A percentile compares a stretch with the other conserved stretches of the same genome.
Conservation (phyloP, 2,888 invertebrate genomes). For the Pristionchus entomophagus region DNA sequence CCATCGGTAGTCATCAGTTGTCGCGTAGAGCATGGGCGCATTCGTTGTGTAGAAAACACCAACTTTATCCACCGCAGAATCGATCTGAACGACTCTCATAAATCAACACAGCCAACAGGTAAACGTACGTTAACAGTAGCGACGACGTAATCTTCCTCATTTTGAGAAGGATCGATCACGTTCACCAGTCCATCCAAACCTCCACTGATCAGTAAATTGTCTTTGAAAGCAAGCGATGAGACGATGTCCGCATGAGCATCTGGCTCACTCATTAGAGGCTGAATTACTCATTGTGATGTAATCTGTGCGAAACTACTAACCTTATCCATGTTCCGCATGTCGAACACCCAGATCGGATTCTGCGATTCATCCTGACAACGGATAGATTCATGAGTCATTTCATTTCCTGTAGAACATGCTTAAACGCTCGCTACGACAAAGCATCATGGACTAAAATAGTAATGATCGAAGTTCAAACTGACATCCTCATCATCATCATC, state of each 20-base stretch:
- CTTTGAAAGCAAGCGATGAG: constrained; percentile 2
- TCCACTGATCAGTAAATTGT: not conserved
- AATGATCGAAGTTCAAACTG: not conserved
- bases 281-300: not conserved
- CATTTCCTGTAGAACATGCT: no score
- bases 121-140: constrained; percentile 6
- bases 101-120: not conserved
- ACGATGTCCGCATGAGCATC: constrained; percentile 30
- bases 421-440: no score
- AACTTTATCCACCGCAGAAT: constrained; percentile 13
- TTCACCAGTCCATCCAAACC: constrained; percentile 36
- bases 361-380: not conserved
- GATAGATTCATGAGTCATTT: no score
- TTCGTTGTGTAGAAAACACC: not conserved
- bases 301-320: not conserved
- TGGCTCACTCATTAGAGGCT: constrained; percentile 1
- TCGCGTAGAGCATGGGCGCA: not conserved
- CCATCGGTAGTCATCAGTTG: constrained; percentile 35
- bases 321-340: constrained; percentile 21
- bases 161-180: not conserved
- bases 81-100: not conserved
- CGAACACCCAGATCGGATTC: constrained; percentile 31
- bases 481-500: constrained; percentile 24
- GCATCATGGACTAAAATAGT: not conserved
- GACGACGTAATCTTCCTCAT: constrained; percentile 12